A percentile compares a stretch with the other conserved stretches of the same genome.
phyloP scores from a whole-genome alignment of 2,797 vertebrate genomes.

The Sarcoramphus papa region DNA sequence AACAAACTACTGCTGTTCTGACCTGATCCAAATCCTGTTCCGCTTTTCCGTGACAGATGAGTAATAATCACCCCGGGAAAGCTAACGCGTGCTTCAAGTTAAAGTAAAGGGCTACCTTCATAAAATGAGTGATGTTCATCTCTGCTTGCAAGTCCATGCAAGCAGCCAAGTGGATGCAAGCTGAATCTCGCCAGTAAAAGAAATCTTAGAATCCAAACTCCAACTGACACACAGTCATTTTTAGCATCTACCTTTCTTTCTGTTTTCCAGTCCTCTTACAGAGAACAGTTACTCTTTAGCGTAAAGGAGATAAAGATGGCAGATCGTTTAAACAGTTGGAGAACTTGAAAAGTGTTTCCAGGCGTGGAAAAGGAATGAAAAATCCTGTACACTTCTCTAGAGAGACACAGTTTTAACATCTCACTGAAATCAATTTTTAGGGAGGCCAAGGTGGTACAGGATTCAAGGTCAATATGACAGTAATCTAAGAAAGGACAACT shows the following conservation, averaged over 20 bases:
- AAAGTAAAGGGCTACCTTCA: background rate
- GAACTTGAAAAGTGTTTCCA: background rate
- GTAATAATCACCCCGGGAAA: background rate
- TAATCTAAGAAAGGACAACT: background rate
- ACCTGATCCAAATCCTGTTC: background rate
- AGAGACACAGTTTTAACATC: background rate
- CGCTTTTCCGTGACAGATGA: background rate
- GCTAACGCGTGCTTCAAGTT: accelerated
- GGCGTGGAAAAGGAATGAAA: background rate
- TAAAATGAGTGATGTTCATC: accelerated
- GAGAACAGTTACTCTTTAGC: background rate
- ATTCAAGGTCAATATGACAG: background rate
- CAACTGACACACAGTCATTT: background rate
- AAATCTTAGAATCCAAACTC: background rate
- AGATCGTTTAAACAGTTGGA: background rate
- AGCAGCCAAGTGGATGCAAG: background rate
- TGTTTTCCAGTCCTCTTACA: background rate
- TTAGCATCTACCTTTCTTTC: background rate
- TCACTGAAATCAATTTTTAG: background rate
- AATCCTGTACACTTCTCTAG: background rate
- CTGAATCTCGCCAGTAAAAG: background rate
- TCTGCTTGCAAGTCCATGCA: background rate
- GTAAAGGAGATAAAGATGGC: background rate
- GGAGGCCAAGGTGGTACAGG: background rate
- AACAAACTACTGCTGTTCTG: background rate